Evolutionary conservation across 2,888 invertebrate species (phyloP), one percentile per base, ranked within the genome.

Genomic region (Magallana nippona): DNA sequence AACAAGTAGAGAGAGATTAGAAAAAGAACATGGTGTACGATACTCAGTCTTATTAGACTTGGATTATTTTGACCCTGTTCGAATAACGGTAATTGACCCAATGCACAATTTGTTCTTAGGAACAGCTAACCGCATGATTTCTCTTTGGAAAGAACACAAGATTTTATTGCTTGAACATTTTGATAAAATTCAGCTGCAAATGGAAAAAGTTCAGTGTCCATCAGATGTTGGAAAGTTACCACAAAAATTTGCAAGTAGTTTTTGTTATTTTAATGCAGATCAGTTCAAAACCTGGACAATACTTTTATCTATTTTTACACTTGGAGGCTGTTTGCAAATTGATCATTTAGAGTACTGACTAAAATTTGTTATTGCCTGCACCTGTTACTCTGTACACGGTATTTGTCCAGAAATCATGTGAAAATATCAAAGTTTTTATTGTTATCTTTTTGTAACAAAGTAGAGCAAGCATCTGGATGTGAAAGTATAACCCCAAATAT

Each of bases 31-130:
- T 83, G 85, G 85, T 56, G 81, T 78, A 62, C 71, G 85, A 27
- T 83, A 82, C 55, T 83, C 85, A 22, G 77, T 58, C 22, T 78
- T 85, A 15, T 22, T 82, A 15, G 83, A 85, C n/a, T 79, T 85
- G 17, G 83, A 80, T 17, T 85, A 85, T 44, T 80, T 83, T 82
- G 85, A 85, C 78, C 82, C 83, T 55, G 55, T 85, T 27, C 77
- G 81, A n/a, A 85, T 85, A 81, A 81, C 85, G 32, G 63, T 81
- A 10, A 83, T 85, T 55, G 85, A 81, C 71, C 85, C 80, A 15
- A 85, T 85, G 84, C 84, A 84, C 55, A 84, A 84, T 22, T 79
- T 85, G 15, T 84, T 82, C 63, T 78, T 82, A 55, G 82, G 84
- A 17, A 82, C 84, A 22, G 71, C 82, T 56, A 79, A 83, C 27